phyloP scores from a whole-genome alignment of 2,888 invertebrate species.

The Eurytoma californica region DNA sequence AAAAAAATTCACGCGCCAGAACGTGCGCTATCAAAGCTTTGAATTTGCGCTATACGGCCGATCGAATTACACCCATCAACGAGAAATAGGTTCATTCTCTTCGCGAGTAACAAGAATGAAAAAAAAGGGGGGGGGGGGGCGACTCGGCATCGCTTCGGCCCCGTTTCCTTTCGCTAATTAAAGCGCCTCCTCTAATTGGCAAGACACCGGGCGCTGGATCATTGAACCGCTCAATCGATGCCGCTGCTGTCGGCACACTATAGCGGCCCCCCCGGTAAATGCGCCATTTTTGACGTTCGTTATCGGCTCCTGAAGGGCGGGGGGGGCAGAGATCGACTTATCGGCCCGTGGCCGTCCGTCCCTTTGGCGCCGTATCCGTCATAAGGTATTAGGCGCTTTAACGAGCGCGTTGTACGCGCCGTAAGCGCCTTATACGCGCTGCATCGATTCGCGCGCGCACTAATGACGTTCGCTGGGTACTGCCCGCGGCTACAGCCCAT shows the following conservation, averaged over 20 bases:
- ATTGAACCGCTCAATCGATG: neutral
- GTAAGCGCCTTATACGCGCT: too few species aligned
- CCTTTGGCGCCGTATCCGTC: neutral
- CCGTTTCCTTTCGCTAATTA: neutral
- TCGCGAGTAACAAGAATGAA: neutral
- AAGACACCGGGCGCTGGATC: neutral
- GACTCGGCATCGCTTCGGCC: neutral
- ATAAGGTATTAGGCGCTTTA: slow-evolving; percentile 13
- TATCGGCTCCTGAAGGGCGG: neutral
- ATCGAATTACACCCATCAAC: neutral
- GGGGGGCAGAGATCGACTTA: slow-evolving; percentile 7
- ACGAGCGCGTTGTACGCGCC: slow-evolving; percentile 1
- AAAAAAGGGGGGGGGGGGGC: neutral
- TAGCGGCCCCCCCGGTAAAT: neutral
- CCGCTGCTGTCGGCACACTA: neutral
- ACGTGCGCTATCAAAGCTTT: neutral
- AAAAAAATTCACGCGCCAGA: neutral
- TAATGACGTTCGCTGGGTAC: too few species aligned
- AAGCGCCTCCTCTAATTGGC: slow-evolving; percentile 7
- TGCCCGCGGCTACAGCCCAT: too few species aligned
- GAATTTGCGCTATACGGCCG: neutral
- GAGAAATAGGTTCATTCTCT: neutral
- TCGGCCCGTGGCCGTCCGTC: slow-evolving; percentile 10
- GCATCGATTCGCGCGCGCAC: too few species aligned
- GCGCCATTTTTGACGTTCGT: slow-evolving; percentile 13